Percentiles rank a stretch among this genome's conserved stretches.
Evolutionary conservation across 2,113 vertebrate species (phyloP).

Genomic region (Cebidichthys violaceus): DNA sequence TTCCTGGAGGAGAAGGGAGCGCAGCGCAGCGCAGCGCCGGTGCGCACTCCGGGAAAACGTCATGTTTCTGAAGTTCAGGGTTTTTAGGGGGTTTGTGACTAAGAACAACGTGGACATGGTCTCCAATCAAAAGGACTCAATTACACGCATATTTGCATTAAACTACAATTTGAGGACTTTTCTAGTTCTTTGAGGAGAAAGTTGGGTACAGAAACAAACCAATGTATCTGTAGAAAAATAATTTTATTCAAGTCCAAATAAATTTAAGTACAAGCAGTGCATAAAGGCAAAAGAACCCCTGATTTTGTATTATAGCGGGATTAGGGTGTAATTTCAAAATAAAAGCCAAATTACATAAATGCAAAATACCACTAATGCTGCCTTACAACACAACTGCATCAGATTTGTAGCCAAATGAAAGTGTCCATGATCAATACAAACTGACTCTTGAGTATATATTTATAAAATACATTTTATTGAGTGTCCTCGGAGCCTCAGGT

Average conservation of each 20-base stretch:
- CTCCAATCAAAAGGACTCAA: neutral
- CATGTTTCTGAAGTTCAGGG: neutral
- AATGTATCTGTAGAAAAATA: conserved; percentile 51
- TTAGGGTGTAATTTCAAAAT: neutral
- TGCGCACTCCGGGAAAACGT: neutral
- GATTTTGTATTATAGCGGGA: neutral
- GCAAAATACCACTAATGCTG: neutral
- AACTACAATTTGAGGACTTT: neutral
- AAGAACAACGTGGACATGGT: neutral
- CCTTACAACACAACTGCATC: neutral
- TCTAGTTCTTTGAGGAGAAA: neutral
- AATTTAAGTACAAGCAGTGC: conserved; percentile 25
- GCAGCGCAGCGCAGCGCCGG: conserved; percentile 27
- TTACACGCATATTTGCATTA: neutral
- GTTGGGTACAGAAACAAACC: neutral
- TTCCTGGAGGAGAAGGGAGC: conserved; percentile 12
- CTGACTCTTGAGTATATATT: conserved; percentile 29
- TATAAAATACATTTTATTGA: conserved; percentile 64
- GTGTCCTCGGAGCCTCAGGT: conserved; percentile 2
- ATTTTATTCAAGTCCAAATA: conserved; percentile 47
- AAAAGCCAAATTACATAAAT: neutral
- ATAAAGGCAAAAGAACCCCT: neutral
- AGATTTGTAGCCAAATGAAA: neutral
- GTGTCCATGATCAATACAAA: neutral
- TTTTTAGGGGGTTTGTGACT: neutral